A percentile compares a stretch with the other conserved stretches of the same genome.
Conservation (phyloP, 2,888 invertebrate genomes). For the Drosophila borborema region DNA sequence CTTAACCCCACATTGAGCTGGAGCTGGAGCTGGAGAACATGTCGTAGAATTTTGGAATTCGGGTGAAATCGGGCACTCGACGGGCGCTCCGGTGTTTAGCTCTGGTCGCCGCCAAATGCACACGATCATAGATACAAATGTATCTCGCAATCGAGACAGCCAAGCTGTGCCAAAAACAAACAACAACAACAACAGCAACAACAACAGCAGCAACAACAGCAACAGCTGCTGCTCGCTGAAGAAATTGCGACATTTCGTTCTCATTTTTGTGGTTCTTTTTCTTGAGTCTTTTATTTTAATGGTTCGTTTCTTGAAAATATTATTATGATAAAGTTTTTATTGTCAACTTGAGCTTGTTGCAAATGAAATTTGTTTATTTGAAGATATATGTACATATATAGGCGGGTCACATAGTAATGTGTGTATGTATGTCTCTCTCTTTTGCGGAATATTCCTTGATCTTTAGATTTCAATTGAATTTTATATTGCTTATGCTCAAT, state of each 20-base stretch:
- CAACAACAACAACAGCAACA: not conserved
- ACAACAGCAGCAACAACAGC: not conserved
- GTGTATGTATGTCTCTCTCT: no score
- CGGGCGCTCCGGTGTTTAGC: slow-evolving; percentile 32
- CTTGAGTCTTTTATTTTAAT: slow-evolving; percentile 5
- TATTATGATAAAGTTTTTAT: slow-evolving; percentile 9
- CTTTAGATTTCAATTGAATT: no score
- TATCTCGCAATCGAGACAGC: slow-evolving; percentile 21
- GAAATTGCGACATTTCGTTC: slow-evolving; percentile 61
- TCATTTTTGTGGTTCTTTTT: slow-evolving; percentile 30
- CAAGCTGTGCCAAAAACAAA: slow-evolving; percentile 25
- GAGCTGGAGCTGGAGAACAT: not conserved
- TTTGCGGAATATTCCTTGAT: no score
- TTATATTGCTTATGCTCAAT: no score
- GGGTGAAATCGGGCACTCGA: slow-evolving; percentile 66
- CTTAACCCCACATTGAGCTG: slow-evolving; percentile 34
- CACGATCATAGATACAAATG: slow-evolving; percentile 21
- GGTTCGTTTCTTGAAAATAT: slow-evolving; percentile 12
- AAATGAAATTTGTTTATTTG: not conserved
- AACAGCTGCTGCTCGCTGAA: slow-evolving; percentile 31
- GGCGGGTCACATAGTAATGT: no score
- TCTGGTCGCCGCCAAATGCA: slow-evolving; percentile 13
- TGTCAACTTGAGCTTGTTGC: not conserved
- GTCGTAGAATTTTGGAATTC: slow-evolving; percentile 45
- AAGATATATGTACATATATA: not conserved